Percentiles rank a stretch among this genome's conserved stretches.
Conservation (phyloP, 2,888 invertebrate genomes). For the Xylophagus ater region DNA sequence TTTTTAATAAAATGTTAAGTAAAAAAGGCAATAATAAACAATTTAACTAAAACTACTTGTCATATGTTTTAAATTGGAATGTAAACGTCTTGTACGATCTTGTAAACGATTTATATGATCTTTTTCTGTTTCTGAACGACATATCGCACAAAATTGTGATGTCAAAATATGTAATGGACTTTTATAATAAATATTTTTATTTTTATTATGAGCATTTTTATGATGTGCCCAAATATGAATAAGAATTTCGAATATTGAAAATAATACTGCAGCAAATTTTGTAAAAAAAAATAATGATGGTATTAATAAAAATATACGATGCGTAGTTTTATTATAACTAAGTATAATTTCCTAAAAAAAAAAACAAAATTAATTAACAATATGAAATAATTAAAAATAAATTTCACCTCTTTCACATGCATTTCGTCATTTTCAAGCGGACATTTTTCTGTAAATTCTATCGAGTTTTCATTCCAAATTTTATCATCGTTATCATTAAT, state of each 20-base stretch:
- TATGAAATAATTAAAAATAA: slow-evolving; percentile 9
- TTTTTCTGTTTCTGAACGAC: slow-evolving; percentile 50
- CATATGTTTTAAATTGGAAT: slow-evolving; percentile 30
- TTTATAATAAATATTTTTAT: slow-evolving; percentile 50
- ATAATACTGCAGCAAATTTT: slow-evolving; percentile 41
- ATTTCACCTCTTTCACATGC: slow-evolving; percentile 19
- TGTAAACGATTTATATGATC: slow-evolving; percentile 53
- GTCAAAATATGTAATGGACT: slow-evolving; percentile 59
- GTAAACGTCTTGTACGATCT: slow-evolving; percentile 40
- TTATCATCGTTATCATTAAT: slow-evolving; percentile 9
- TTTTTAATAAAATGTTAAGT: too few relatives aligned
- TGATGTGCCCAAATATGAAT: slow-evolving; percentile 58
- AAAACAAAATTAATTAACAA: slow-evolving; percentile 3
- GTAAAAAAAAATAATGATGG: slow-evolving; percentile 50
- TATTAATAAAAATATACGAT: slow-evolving; percentile 46
- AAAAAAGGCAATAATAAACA: too few relatives aligned
- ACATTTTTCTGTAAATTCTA: slow-evolving; percentile 13
- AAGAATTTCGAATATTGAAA: slow-evolving; percentile 47
- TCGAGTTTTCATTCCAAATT: not conserved
- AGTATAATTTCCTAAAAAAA: slow-evolving; percentile 31
- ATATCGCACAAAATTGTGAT: slow-evolving; percentile 57
- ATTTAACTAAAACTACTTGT: slow-evolving; percentile 30
- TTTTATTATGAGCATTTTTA: slow-evolving; percentile 49
- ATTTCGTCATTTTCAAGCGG: slow-evolving; percentile 16
- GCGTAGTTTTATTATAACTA: slow-evolving; percentile 37